phyloP scores from a whole-genome alignment of 2,888 invertebrate species.

The Sinhomidia bicolor region DNA sequence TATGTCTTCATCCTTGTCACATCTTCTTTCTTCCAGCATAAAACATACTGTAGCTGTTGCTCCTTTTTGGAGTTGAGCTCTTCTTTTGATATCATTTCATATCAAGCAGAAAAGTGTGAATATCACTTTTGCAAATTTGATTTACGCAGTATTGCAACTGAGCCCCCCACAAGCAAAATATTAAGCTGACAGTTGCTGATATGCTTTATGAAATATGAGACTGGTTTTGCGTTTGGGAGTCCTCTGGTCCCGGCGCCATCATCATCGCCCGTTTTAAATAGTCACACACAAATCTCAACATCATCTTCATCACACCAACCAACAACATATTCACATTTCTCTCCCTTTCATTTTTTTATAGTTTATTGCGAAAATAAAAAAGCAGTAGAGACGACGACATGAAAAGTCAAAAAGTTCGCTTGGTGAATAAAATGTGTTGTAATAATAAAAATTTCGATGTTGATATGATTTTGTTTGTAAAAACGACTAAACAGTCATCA shows the following conservation, averaged over 20 bases:
- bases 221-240: slow-evolving; percentile 19
- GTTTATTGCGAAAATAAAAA: slow-evolving; percentile 1
- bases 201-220: slow-evolving; percentile 56
- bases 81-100: slow-evolving; percentile 19
- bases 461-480: too few species aligned
- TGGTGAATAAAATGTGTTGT: background rate
- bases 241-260: slow-evolving; percentile 54
- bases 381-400: background rate
- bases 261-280: slow-evolving; percentile 24
- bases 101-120: slow-evolving; percentile 50
- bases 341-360: background rate
- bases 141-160: slow-evolving; percentile 43
- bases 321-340: background rate
- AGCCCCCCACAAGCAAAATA: slow-evolving; percentile 40
- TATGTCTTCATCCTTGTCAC: slow-evolving; percentile 65
- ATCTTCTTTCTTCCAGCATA: slow-evolving; percentile 29
- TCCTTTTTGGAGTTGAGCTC: background rate
- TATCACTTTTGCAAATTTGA: slow-evolving; percentile 64
- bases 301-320: background rate
- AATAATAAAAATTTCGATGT: background rate
- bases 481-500: slow-evolving; percentile 15
- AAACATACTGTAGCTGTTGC: slow-evolving; percentile 44
- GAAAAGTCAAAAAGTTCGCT: background rate
- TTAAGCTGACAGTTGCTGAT: slow-evolving; percentile 63
- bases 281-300: slow-evolving; percentile 21